Evolutionary conservation across 2,113 vertebrate genomes (phyloP).

Genomic region (Gadus macrocephalus): DNA sequence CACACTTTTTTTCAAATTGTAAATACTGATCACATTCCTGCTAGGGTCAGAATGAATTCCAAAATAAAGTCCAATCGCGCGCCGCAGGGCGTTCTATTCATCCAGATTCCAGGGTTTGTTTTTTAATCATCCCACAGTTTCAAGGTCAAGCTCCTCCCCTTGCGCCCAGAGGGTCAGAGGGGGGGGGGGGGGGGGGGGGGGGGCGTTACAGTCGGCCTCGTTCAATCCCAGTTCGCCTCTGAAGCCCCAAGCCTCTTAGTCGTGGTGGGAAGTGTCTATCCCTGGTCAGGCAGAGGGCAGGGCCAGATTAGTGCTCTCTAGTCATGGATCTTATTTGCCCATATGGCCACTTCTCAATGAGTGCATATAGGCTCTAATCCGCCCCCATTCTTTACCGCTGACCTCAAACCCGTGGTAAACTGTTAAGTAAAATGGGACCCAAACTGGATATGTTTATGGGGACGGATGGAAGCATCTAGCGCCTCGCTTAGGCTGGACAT

Average conservation of each 20-base stretch:
- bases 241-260: conserved; percentile 65
- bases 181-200: conserved; percentile 21
- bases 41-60: not conserved
- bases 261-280: conserved; percentile 56
- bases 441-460: conserved; percentile 9
- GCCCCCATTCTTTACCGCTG: conserved; percentile 56
- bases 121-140: conserved; percentile 33
- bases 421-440: conserved; percentile 44
- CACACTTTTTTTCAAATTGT: not conserved
- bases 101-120: not conserved
- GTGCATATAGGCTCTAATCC: conserved; percentile 64
- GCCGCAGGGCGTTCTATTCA: conserved; percentile 20
- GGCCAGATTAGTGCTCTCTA: conserved; percentile 61
- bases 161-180: conserved; percentile 44
- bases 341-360: conserved; percentile 68
- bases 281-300: conserved; percentile 65
- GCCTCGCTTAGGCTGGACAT: no score
- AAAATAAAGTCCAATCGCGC: not conserved
- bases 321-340: conserved; percentile 70
- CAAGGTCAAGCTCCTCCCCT: conserved; percentile 11
- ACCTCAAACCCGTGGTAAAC: conserved; percentile 63
- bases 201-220: conserved; percentile 44
- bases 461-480: no score
- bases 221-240: conserved; percentile 35
- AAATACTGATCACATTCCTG: not conserved